phyloP scores from a whole-genome alignment of 2,797 vertebrate genomes.

The Melanotaenia nigrans region DNA sequence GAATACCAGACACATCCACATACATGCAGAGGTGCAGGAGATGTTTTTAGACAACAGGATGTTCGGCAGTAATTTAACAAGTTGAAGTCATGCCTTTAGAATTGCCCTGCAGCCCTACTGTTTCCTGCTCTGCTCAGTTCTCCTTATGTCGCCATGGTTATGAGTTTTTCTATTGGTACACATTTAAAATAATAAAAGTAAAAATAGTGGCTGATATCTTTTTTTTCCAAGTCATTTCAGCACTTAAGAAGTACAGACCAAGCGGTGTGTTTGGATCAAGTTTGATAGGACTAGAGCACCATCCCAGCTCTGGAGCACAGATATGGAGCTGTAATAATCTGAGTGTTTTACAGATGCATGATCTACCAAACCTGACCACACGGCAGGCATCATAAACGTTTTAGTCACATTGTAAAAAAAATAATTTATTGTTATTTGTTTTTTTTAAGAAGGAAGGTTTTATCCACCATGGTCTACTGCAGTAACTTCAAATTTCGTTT shows the following conservation, averaged over 20 bases:
- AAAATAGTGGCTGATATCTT: conserved; percentile 18
- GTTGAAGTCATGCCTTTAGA: conserved; percentile 77
- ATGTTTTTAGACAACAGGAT: conserved; percentile 78
- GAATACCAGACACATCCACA: conserved; percentile 48
- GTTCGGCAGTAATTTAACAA: conserved; percentile 72
- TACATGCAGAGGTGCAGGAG: conserved; percentile 48
- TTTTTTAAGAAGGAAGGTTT: not conserved
- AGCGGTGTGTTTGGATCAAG: no score
- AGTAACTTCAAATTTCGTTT: conserved; percentile 8
- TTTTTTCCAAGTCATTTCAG: not conserved
- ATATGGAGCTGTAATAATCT: no score
- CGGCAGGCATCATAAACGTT: not conserved
- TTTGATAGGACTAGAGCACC: no score
- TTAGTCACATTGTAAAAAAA: no score
- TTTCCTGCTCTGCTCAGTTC: conserved; percentile 54
- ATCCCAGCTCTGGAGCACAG: no score
- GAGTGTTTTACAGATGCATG: not conserved
- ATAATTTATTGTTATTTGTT: not conserved
- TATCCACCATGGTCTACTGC: no score
- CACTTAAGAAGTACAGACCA: no score
- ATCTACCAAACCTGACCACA: not conserved
- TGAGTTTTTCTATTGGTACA: conserved; percentile 40
- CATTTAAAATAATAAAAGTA: conserved; percentile 43
- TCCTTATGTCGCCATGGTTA: not conserved
- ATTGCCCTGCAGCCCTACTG: conserved; percentile 71